Evolutionary conservation across 1,140 invertebrate species (phyloP).

Genomic region (Popillia japonica): DNA sequence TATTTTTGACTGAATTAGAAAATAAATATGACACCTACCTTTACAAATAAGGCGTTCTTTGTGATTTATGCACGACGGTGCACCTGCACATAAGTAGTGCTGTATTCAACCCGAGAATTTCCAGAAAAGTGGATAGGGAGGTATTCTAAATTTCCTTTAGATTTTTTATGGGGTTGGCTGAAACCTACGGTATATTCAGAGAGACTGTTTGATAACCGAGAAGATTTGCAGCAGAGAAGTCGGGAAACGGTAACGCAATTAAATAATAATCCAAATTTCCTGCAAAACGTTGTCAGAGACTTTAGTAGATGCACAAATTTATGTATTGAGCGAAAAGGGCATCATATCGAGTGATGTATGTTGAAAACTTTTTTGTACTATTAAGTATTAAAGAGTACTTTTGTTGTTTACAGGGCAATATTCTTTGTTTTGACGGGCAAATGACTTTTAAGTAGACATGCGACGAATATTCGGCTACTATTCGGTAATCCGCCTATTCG

Average conservation of each 20-base stretch:
- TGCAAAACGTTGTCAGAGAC: neutral
- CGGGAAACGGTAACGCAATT: neutral
- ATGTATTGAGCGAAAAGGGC: neutral
- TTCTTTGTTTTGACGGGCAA: too few relatives aligned
- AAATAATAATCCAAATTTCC: neutral
- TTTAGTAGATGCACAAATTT: neutral
- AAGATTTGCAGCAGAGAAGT: neutral
- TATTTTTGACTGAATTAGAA: neutral
- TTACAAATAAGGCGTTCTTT: neutral
- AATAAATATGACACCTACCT: neutral
- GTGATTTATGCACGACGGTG: neutral
- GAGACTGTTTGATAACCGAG: neutral
- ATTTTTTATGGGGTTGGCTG: neutral
- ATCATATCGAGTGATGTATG: too few relatives aligned
- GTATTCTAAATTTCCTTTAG: neutral
- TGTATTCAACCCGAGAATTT: neutral
- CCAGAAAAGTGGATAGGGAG: neutral
- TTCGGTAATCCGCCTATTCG: too few relatives aligned
- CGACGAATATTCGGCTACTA: too few relatives aligned
- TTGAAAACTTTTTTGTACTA: too few relatives aligned
- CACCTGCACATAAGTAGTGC: neutral
- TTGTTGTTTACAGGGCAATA: too few relatives aligned
- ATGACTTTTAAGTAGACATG: too few relatives aligned
- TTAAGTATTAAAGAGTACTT: too few relatives aligned
- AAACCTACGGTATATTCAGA: neutral